A percentile compares a stretch with the other conserved stretches of the same genome.
phyloP scores from a whole-genome alignment of 2,113 vertebrate genomes.

The Gopherus evgoodei region DNA sequence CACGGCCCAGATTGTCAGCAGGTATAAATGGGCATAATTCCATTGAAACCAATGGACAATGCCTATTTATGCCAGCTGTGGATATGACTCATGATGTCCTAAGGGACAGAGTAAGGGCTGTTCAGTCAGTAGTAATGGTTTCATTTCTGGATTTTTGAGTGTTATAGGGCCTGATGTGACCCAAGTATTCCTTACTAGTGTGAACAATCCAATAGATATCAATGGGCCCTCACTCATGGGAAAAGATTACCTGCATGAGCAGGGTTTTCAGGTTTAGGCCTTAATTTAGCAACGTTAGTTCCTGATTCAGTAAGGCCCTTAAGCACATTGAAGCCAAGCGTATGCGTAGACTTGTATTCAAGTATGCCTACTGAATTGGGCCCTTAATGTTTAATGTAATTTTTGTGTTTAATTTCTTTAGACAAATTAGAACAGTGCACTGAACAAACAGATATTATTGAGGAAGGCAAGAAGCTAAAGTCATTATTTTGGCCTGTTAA shows the following conservation, averaged over 20 bases:
- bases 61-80: not conserved
- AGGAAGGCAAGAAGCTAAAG: not conserved
- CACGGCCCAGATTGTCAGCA: not conserved
- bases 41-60: not conserved
- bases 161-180: not conserved
- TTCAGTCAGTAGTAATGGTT: not conserved
- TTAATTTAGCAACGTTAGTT: not conserved
- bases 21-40: not conserved
- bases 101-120: not conserved
- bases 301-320: not conserved
- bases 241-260: not conserved
- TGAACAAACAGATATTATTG: rapidly evolving
- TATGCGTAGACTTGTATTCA: not conserved
- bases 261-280: not conserved
- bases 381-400: not conserved
- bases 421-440: not conserved
- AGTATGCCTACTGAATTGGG: not conserved
- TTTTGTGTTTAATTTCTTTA: not conserved
- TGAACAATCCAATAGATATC: not conserved
- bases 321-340: not conserved
- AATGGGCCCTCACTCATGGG: not conserved
- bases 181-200: not conserved
- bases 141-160: not conserved
- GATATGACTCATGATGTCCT: not conserved
- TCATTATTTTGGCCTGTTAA: constrained; percentile 7